Conservation (phyloP, 2,113 vertebrate species). For the Dipodomys stephensi region DNA sequence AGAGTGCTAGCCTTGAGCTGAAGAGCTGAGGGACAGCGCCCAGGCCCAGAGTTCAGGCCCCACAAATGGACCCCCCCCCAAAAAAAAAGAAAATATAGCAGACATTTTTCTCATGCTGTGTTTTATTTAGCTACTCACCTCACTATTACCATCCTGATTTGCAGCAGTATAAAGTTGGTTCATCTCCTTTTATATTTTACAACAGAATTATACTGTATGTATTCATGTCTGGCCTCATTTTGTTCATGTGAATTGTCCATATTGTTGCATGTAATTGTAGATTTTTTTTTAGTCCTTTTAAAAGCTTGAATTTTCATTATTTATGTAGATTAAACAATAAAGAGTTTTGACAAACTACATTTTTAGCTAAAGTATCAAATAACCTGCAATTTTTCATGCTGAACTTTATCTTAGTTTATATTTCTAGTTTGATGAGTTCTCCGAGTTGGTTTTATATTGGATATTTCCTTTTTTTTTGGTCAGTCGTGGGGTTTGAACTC, state of each 20-base stretch:
- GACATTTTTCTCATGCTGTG: background rate
- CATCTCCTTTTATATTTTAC: constrained; percentile 38
- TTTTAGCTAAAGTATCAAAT: constrained; percentile 22
- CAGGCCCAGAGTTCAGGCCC: too few relatives aligned
- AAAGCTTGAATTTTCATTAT: constrained; percentile 27
- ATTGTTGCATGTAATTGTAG: background rate
- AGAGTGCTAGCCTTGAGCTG: too few relatives aligned
- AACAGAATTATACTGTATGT: background rate
- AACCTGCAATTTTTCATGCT: constrained; percentile 19
- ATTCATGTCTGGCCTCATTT: background rate
- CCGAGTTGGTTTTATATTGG: background rate
- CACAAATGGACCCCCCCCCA: too few relatives aligned
- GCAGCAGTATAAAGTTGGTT: constrained; percentile 19
- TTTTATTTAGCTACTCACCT: background rate
- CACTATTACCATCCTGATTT: background rate
- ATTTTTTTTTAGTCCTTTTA: constrained; percentile 49
- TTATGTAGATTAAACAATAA: constrained; percentile 20
- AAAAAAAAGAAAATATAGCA: background rate
- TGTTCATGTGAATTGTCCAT: constrained; percentile 12
- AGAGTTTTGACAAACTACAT: constrained; percentile 26
- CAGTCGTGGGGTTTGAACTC: too few relatives aligned
- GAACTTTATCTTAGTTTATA: background rate
- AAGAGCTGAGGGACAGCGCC: too few relatives aligned
- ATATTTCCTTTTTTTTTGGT: background rate
- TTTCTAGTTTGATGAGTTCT: constrained; percentile 34